Conservation (phyloP, 1,140 invertebrate species). For the Temnothorax curvispinosus region DNA sequence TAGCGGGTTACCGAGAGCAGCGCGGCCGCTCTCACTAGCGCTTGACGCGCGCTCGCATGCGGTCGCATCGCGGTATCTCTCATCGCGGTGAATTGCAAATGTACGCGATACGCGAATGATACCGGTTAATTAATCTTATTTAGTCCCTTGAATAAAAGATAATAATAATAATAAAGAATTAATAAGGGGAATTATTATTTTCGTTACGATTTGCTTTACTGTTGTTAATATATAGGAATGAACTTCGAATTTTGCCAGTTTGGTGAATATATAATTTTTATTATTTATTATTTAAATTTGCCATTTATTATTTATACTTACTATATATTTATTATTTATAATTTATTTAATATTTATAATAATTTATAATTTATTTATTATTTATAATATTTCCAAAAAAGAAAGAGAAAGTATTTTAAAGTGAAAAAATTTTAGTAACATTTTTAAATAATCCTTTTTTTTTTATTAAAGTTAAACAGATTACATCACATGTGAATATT, state of each 20-base stretch:
- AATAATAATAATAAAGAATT: not conserved
- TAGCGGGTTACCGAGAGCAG: too few relatives aligned
- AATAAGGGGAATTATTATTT: not conserved
- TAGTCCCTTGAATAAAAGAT: not conserved
- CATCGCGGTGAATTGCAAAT: not conserved
- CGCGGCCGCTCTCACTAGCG: slow-evolving; percentile 79
- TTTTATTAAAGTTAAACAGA: not conserved
- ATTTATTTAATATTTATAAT: not conserved
- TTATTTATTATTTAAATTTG: too few relatives aligned
- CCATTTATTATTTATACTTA: too few relatives aligned
- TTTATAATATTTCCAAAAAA: not conserved
- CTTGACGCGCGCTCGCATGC: slow-evolving; percentile 65
- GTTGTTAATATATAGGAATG: not conserved
- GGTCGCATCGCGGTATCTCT: not conserved
- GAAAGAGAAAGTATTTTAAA: not conserved
- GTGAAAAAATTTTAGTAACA: not conserved
- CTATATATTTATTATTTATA: not conserved
- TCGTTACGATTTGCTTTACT: not conserved
- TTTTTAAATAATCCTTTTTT: not conserved
- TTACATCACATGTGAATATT: not conserved
- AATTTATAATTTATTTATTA: not conserved
- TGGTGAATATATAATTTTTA: not conserved
- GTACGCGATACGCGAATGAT: not conserved
- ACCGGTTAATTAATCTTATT: not conserved
- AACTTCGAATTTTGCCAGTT: not conserved